Evolutionary conservation across 2,888 invertebrate species (phyloP), one percentile per base, ranked within the genome.

Genomic region (Diploptera punctata): DNA sequence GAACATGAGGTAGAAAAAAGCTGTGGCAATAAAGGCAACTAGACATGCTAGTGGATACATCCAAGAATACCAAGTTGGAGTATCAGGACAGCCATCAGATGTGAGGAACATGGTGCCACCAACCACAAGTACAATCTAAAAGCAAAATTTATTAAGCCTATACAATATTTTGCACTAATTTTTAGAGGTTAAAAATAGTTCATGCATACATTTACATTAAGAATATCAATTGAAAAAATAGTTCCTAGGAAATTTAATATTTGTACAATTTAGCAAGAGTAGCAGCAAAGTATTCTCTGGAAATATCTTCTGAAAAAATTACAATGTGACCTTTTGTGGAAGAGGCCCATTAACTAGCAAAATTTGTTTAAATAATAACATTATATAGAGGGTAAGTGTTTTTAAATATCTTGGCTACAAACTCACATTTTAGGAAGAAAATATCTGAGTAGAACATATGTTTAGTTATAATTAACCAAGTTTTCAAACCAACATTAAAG

Each of bases 51-150:
- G 24, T 2, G 75, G 75, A 49, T 67, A 75, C 24, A 74, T 57
- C 70, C 70, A 72, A 5, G 65, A 18, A 72, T 74, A 73, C 75
- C 75, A 75, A 2, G 49, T 7, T 0, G 74, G 71, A 16, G 74
- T 24, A 4, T 60, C 62, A 1, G 70, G 70, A 38, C 75, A 75
- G 29, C 54, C 29, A 0, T 49, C 49, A 4, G 43, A 24, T 0
- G 68, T 54, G 13, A 75, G 57, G 68, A 74, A 75, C 38, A 72
- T 16, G 18, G 67, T 38, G 9, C 62, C 73, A 0, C 62, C 61
- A 7, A 69, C n/a, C 44, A 71, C 2, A 4, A 73, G 47, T 13
- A 73, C n/a, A n/a, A 73, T 13, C 75, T 75, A 67, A 9, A 19
- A n/a, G 33, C 24, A 54, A n/a, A 62, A 54, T 4, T 9, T 16